Conservation (phyloP, 1,140 invertebrate species). For the Meloidogyne hapla region DNA sequence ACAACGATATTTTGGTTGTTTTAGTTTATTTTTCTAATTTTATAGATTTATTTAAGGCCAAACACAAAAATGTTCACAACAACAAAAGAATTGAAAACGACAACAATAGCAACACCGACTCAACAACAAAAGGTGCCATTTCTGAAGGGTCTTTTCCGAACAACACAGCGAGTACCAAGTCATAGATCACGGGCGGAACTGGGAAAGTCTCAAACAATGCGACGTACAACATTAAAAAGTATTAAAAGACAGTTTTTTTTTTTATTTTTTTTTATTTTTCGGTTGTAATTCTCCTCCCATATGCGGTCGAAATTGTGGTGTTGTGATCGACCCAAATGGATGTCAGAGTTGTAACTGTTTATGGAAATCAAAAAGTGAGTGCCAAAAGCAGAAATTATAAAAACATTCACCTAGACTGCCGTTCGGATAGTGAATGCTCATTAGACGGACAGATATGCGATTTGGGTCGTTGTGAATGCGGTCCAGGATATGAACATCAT, state of each 20-base stretch:
- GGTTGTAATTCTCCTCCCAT: slow-evolving; percentile 31
- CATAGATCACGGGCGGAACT: not conserved
- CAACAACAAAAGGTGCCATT: not conserved
- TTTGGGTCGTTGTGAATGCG: slow-evolving; percentile 37
- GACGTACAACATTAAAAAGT: slow-evolving; percentile 15
- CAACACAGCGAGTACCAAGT: not conserved
- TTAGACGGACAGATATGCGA: slow-evolving; percentile 42
- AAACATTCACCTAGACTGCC: slow-evolving; percentile 29
- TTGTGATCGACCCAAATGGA: slow-evolving; percentile 32
- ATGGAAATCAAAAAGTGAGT: slow-evolving; percentile 33
- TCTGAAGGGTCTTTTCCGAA: not conserved
- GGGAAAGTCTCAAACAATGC: not conserved
- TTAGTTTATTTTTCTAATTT: not conserved
- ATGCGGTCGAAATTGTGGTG: slow-evolving; percentile 36
- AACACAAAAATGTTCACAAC: not conserved
- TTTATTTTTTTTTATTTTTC: not conserved
- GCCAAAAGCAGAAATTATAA: not conserved
- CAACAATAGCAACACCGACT: not conserved
- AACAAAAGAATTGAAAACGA: not conserved
- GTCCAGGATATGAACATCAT: not conserved
- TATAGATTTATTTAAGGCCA: not conserved
- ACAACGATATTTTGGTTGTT: not conserved
- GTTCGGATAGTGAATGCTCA: slow-evolving; percentile 26
- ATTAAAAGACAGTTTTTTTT: not conserved
- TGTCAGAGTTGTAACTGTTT: slow-evolving; percentile 41